Conservation (phyloP, 2,888 invertebrate species). For the Ectobius pallidus region DNA sequence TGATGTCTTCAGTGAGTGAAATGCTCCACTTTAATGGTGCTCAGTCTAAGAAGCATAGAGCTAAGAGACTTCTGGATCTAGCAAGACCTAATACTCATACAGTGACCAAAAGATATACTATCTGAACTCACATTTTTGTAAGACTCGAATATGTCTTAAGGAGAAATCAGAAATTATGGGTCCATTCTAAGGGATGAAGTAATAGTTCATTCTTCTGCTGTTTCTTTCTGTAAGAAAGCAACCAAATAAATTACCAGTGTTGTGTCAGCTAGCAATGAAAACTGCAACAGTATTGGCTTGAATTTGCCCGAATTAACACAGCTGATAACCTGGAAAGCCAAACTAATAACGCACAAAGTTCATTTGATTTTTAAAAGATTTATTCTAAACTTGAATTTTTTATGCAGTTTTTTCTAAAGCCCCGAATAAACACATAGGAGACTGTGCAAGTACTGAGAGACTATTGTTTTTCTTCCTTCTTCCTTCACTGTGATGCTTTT, state of each 20-base stretch:
- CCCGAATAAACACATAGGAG: no score
- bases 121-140: background rate
- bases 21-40: background rate
- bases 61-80: background rate
- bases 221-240: background rate
- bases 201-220: background rate
- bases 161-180: background rate
- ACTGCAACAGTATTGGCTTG: background rate
- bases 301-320: no score
- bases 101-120: background rate
- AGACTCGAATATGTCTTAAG: background rate
- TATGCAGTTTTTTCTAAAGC: no score
- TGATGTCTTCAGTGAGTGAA: conserved; percentile 2
- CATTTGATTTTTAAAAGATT: no score
- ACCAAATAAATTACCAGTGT: background rate
- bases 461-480: no score
- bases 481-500: no score
- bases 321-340: no score
- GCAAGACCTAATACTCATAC: background rate
- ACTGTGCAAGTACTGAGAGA: no score
- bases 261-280: background rate
- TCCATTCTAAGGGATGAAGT: background rate
- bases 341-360: no score
- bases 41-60: background rate
- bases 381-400: no score